A percentile compares a stretch with the other conserved stretches of the same genome.
Conservation (phyloP, 2,888 invertebrate species). For the Drosophila falleni region DNA sequence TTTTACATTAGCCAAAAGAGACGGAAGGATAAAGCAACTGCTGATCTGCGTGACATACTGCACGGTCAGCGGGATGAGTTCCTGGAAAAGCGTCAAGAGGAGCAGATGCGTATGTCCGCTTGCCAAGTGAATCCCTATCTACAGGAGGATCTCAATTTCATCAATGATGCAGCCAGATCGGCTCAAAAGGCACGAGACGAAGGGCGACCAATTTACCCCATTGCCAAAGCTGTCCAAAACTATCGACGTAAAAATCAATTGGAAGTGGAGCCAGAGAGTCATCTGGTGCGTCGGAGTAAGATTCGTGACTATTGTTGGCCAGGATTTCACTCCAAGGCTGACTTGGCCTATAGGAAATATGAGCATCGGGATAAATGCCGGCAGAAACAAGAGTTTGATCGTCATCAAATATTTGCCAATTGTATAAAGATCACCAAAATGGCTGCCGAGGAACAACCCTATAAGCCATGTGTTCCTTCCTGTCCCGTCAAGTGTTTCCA, state of each 20-base stretch:
- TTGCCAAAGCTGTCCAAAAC: slow-evolving; percentile 74
- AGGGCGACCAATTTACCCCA: slow-evolving; percentile 80
- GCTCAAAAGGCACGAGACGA: slow-evolving; percentile 75
- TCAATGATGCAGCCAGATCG: slow-evolving; percentile 75
- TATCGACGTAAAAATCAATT: slow-evolving; percentile 74
- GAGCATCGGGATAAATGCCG: slow-evolving; percentile 59
- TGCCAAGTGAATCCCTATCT: slow-evolving; percentile 52
- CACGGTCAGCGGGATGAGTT: slow-evolving; percentile 46
- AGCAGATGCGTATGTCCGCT: slow-evolving; percentile 36
- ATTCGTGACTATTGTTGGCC: slow-evolving; percentile 67
- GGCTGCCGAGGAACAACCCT: slow-evolving; percentile 53
- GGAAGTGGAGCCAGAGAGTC: slow-evolving; percentile 33
- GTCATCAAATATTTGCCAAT: slow-evolving; percentile 48
- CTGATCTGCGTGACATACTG: slow-evolving; percentile 26
- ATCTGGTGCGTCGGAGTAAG: slow-evolving; percentile 36
- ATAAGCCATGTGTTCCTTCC: slow-evolving; percentile 33
- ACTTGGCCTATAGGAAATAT: slow-evolving; percentile 60
- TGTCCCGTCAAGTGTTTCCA: slow-evolving; percentile 37
- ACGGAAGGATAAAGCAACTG: slow-evolving; percentile 1
- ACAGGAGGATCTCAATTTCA: slow-evolving; percentile 81
- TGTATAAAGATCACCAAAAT: slow-evolving; percentile 57
- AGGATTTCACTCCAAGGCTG: slow-evolving; percentile 58
- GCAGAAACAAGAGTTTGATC: slow-evolving; percentile 36
- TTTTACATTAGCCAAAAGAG: slow-evolving; percentile 15
- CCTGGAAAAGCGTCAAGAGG: slow-evolving; percentile 22